These are phyloP conservation scores for Spodoptera picta DNA, from an alignment of 2,888 invertebrate species.

Conservation along the genomic window DNA sequence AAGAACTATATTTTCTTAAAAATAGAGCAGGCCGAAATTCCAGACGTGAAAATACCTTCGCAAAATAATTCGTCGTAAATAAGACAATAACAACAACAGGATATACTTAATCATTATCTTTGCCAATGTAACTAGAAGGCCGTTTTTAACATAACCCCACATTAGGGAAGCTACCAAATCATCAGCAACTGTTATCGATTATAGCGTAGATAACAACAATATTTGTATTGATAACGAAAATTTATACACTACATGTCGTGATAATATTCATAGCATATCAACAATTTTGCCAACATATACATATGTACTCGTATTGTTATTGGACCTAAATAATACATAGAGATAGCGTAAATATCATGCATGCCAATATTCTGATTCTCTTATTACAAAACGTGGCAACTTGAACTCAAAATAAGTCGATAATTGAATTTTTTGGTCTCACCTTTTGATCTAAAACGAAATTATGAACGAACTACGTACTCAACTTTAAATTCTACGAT, in stretches of 20 bases:
- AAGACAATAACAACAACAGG: slow-evolving; percentile 24
- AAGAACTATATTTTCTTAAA: too few species aligned
- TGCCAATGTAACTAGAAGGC: slow-evolving; percentile 44
- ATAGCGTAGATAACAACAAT: slow-evolving; percentile 21
- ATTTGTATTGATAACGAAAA: slow-evolving; percentile 19
- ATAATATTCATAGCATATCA: neutral
- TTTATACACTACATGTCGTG: slow-evolving; percentile 15
- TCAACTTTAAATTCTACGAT: too few species aligned
- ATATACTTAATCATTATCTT: slow-evolving; percentile 35
- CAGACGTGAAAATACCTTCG: neutral
- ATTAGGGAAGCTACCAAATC: slow-evolving; percentile 41
- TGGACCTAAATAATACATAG: too few species aligned
- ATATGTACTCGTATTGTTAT: too few species aligned
- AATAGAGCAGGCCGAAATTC: too few species aligned
- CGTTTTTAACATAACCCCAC: slow-evolving; percentile 35
- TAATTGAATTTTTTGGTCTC: too few species aligned
- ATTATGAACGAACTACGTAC: too few species aligned
- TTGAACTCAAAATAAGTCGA: too few species aligned
- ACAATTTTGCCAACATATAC: neutral
- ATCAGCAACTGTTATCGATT: slow-evolving; percentile 48
- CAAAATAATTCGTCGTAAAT: neutral
- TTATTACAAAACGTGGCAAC: too few species aligned
- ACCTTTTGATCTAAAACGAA: too few species aligned
- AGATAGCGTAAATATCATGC: too few species aligned
- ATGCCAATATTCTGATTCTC: too few species aligned